phyloP scores from a whole-genome alignment of 1,140 invertebrate genomes.

The Papilio polyxenes region DNA sequence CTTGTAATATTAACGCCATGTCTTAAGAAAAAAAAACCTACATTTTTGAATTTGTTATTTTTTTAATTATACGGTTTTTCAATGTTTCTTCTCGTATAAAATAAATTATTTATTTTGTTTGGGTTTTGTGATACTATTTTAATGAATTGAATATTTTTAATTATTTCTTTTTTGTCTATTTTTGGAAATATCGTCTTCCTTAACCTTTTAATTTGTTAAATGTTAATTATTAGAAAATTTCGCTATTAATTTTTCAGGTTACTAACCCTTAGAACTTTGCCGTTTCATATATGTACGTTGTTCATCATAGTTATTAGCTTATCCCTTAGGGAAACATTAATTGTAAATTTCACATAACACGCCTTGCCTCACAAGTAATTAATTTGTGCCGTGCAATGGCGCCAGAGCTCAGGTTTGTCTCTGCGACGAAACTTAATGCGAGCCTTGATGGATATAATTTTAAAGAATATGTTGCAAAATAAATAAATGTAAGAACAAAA shows the following conservation, averaged over 20 bases:
- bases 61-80: too few relatives aligned
- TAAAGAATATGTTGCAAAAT: background rate
- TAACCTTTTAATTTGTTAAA: background rate
- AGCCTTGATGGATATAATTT: background rate
- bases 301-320: constrained; percentile 8
- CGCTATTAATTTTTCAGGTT: background rate
- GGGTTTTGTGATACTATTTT: background rate
- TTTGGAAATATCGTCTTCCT: background rate
- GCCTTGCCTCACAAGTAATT: constrained; percentile 10
- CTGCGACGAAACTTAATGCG: background rate
- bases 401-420: background rate
- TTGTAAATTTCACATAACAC: constrained; percentile 26
- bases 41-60: background rate
- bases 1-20: constrained; percentile 52
- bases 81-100: too few relatives aligned
- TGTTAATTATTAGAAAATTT: background rate
- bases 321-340: constrained; percentile 11
- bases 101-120: too few relatives aligned
- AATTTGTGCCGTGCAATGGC: background rate
- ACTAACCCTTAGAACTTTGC: background rate
- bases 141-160: too few relatives aligned
- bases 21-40: constrained; percentile 55
- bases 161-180: too few relatives aligned
- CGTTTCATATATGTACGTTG: background rate
- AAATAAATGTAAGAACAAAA: background rate